These are phyloP conservation scores for Sphaeridia pumilis DNA, from an alignment of 2,888 invertebrate species.

Conservation along the genomic window DNA sequence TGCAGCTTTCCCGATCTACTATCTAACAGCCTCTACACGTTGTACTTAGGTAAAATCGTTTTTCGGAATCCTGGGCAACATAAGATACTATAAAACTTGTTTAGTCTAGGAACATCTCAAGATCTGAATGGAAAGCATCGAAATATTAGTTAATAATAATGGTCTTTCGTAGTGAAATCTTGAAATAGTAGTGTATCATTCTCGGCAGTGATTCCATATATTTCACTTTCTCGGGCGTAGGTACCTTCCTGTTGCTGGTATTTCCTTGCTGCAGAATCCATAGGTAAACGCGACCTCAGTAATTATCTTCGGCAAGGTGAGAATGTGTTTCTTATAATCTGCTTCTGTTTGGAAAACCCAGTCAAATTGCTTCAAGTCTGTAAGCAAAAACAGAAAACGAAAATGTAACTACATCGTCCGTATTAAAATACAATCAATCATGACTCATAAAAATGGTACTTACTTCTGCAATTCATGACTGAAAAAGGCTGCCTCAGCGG, in stretches of 20 bases:
- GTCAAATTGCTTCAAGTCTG: background rate
- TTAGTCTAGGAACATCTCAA: no score
- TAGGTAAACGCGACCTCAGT: background rate
- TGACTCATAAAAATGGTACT: background rate
- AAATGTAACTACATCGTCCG: background rate
- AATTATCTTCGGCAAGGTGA: background rate
- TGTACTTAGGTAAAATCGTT: no score
- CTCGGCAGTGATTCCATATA: no score
- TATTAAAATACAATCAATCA: background rate
- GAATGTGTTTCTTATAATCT: background rate
- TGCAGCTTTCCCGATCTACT: no score
- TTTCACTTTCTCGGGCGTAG: no score
- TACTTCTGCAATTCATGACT: background rate
- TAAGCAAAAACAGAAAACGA: background rate
- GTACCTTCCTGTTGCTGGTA: background rate
- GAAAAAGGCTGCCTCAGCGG: background rate
- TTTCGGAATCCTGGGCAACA: no score
- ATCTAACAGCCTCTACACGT: no score
- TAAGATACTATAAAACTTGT: no score
- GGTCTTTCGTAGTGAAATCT: no score
- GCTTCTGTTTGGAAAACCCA: background rate
- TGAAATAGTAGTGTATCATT: no score
- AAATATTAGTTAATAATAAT: no score
- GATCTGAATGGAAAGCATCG: no score
- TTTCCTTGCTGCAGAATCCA: background rate